phyloP scores from a whole-genome alignment of 2,888 invertebrate species.

The Cistogaster globosa region DNA sequence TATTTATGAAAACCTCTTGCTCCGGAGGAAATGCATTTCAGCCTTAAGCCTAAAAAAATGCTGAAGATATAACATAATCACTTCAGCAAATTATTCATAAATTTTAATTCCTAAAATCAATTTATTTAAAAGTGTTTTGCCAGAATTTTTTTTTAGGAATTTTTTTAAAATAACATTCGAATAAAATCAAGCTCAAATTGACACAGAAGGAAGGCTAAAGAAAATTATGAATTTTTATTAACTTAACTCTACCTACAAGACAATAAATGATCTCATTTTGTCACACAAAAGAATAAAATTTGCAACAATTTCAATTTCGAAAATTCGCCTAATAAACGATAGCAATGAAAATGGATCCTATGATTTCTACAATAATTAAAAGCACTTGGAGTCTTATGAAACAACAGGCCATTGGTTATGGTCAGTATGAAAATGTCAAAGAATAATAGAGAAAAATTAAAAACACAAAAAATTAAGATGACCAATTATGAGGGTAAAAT shows the following conservation, averaged over 20 bases:
- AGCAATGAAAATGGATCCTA: conserved; percentile 54
- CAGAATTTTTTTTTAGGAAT: too few species aligned
- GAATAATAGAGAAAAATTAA: background rate
- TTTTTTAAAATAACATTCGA: too few species aligned
- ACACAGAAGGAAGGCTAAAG: background rate
- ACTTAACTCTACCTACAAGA: conserved; percentile 71
- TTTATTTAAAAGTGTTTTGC: too few species aligned
- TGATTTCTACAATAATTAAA: conserved; percentile 11
- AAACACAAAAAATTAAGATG: conserved; percentile 47
- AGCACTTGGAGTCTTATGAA: conserved; percentile 37
- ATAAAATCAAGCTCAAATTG: too few species aligned
- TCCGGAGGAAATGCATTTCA: too few species aligned
- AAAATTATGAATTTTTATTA: conserved; percentile 54
- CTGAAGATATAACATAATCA: too few species aligned
- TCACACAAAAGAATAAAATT: conserved; percentile 15
- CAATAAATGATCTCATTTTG: conserved; percentile 28
- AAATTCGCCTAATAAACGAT: conserved; percentile 43
- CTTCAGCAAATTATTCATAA: too few species aligned
- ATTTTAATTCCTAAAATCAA: too few species aligned
- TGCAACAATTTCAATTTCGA: conserved; percentile 51
- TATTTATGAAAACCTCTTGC: too few species aligned
- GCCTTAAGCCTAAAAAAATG: too few species aligned
- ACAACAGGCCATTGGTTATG: conserved; percentile 66
- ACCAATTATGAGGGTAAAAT: conserved; percentile 65
- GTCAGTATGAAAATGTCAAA: conserved; percentile 52